Conservation (phyloP, 2,797 vertebrate genomes). For the Micropoecilia bifurca region DNA sequence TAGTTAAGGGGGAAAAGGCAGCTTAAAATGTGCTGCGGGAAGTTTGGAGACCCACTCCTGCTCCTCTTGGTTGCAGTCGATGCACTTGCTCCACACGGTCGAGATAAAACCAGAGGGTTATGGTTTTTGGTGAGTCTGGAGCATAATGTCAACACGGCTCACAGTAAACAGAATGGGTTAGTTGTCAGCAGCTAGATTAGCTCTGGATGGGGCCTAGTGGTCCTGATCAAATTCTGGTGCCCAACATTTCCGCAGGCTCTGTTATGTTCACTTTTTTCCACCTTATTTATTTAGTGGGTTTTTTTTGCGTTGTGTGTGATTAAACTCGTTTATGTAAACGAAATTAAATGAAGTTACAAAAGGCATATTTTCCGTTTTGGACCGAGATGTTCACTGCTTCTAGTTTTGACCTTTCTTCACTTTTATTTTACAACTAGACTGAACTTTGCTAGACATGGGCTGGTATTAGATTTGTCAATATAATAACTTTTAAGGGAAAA, state of each 20-base stretch:
- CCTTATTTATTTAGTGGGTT: background rate
- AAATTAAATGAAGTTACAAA: background rate
- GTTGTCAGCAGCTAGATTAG: conserved; percentile 51
- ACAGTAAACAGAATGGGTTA: conserved; percentile 56
- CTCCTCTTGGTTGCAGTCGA: conserved; percentile 4
- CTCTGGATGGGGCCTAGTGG: conserved; percentile 67
- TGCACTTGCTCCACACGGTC: conserved; percentile 32
- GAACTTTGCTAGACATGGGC: background rate
- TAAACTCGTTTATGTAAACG: background rate
- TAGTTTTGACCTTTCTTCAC: background rate
- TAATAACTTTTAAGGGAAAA: background rate
- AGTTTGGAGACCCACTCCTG: conserved; percentile 47
- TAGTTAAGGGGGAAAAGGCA: conserved; percentile 52
- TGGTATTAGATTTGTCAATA: background rate
- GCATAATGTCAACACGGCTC: conserved; percentile 48
- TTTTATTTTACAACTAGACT: background rate
- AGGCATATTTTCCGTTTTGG: background rate
- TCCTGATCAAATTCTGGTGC: conserved; percentile 49
- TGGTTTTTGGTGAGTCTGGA: conserved; percentile 27
- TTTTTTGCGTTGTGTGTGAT: background rate
- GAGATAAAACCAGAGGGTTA: conserved; percentile 1
- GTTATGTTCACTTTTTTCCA: conserved; percentile 4
- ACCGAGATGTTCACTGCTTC: conserved; percentile 19
- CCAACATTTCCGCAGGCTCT: conserved; percentile 40
- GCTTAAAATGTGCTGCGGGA: conserved; percentile 55